A percentile compares a stretch with the other conserved stretches of the same genome.
Evolutionary conservation across 92 coral and sea anemone genomes (phyloP).

Genomic region (Epizoanthus fatuus): DNA sequence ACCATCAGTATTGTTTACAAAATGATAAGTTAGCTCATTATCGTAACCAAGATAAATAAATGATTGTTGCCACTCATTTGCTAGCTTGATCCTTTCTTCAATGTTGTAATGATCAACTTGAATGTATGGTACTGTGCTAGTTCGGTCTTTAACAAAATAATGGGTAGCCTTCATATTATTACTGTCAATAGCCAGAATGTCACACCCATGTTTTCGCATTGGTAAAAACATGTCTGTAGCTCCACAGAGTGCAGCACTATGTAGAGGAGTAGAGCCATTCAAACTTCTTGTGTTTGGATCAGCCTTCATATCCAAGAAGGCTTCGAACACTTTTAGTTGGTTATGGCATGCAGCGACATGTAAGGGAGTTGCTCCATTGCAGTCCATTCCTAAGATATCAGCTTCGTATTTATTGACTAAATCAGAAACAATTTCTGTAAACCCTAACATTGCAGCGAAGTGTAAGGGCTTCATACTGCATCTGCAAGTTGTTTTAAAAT

Average conservation of each 20-base stretch:
- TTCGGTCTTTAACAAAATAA: conserved; percentile 28
- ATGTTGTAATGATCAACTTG: not conserved
- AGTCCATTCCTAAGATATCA: not conserved
- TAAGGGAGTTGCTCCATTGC: conserved; percentile 43
- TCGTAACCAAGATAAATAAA: not conserved
- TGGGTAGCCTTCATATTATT: conserved; percentile 48
- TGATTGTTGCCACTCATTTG: not conserved
- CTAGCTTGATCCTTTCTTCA: not conserved
- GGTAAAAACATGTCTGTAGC: conserved; percentile 15
- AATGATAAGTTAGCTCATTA: not conserved
- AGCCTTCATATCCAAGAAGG: conserved; percentile 6
- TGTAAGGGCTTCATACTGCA: conserved; percentile 7
- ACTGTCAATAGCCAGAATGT: conserved; percentile 1
- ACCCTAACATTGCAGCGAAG: not conserved
- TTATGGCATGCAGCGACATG: conserved; percentile 57
- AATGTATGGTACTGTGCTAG: not conserved
- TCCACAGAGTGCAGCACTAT: conserved; percentile 58
- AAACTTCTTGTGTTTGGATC: conserved; percentile 16
- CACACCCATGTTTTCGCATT: conserved; percentile 21
- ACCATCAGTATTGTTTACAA: not conserved
- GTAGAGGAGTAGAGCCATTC: conserved; percentile 62
- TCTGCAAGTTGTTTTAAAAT: not conserved
- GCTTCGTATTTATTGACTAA: not conserved
- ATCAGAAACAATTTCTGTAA: not conserved
- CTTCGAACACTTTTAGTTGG: not conserved